Evolutionary conservation across 2,797 vertebrate species (phyloP).

Genomic region (Falco novaeseelandiae): DNA sequence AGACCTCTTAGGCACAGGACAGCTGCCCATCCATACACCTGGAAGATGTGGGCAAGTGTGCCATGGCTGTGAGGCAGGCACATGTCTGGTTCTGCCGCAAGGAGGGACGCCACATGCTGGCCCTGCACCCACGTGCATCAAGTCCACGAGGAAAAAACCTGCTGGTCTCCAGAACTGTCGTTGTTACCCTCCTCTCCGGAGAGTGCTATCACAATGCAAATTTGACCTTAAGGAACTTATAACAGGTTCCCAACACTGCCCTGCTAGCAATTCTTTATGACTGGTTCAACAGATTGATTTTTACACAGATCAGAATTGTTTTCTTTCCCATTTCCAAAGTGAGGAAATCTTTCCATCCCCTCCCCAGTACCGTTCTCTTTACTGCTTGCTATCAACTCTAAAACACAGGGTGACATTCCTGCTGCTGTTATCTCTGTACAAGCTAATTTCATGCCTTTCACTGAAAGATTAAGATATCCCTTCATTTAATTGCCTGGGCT

Average conservation of each 20-base stretch:
- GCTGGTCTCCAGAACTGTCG: background rate
- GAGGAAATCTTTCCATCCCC: background rate
- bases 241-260: background rate
- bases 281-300: background rate
- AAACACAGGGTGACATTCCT: background rate
- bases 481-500: background rate
- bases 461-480: background rate
- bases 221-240: background rate
- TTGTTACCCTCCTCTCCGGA: background rate
- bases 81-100: background rate
- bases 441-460: background rate
- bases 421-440: background rate
- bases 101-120: background rate
- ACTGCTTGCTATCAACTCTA: accelerated
- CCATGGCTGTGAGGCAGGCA: accelerated
- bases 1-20: background rate
- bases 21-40: background rate
- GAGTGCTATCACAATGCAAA: background rate
- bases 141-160: background rate
- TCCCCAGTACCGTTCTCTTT: background rate
- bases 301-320: background rate
- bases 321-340: background rate
- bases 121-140: background rate
- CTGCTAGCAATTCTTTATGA: background rate
- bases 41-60: background rate